Percentiles rank a stretch among this genome's conserved stretches.
phyloP scores from a whole-genome alignment of 1,140 invertebrate species.

The Hyphantria cunea region DNA sequence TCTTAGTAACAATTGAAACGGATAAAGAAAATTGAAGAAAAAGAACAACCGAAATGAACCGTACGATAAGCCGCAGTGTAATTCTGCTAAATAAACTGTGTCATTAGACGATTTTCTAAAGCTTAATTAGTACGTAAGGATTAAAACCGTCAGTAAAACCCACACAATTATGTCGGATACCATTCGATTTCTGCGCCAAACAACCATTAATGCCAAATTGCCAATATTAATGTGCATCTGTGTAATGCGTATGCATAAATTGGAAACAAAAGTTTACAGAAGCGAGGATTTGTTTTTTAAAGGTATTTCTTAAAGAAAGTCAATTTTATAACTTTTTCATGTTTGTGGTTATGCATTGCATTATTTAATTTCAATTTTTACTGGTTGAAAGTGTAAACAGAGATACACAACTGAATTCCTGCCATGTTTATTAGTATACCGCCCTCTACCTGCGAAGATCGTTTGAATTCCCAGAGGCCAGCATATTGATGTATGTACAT shows the following conservation, averaged over 20 bases:
- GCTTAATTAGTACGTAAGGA: conserved; percentile 5
- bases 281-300: neutral
- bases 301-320: too few species aligned
- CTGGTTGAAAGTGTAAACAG: too few species aligned
- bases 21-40: too few species aligned
- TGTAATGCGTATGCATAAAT: neutral
- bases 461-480: neutral
- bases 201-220: conserved; percentile 13
- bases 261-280: too few species aligned
- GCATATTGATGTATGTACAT: neutral
- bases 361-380: too few species aligned
- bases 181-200: neutral
- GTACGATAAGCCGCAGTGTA: too few species aligned
- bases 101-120: neutral
- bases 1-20: too few species aligned
- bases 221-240: conserved; percentile 16
- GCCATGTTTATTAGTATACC: neutral
- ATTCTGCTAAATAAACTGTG: too few species aligned
- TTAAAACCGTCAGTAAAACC: conserved; percentile 3
- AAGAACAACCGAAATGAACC: too few species aligned
- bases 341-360: too few species aligned
- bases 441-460: neutral
- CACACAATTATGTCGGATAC: neutral
- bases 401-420: too few species aligned
- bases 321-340: too few species aligned